These are phyloP conservation scores for Grus americana DNA, from an alignment of 2,113 vertebrate species.

Conservation along the genomic window DNA sequence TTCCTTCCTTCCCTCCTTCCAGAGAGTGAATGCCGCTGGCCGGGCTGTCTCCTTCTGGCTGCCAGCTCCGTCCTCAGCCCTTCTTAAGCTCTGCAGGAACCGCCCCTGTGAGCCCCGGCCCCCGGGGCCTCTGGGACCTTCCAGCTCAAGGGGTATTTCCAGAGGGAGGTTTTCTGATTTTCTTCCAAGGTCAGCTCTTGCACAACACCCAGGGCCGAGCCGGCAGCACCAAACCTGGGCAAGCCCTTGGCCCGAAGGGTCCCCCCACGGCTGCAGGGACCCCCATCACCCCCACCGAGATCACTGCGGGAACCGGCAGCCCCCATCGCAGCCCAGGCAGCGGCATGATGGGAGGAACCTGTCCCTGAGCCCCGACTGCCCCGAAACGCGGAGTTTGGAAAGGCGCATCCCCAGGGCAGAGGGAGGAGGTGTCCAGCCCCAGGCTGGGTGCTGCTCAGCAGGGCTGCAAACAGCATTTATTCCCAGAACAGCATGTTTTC, in stretches of 20 bases:
- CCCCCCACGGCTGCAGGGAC: rapidly evolving
- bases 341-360: rapidly evolving
- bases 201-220: neutral
- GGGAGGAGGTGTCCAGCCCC: neutral
- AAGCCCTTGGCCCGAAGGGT: rapidly evolving
- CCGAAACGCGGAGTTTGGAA: neutral
- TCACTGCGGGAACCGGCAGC: neutral
- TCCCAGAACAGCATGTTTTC: neutral
- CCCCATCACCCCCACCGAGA: neutral
- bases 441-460: neutral
- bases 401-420: neutral
- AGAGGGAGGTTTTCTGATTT: neutral
- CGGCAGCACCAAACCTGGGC: rapidly evolving
- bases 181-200: neutral
- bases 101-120: neutral
- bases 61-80: neutral
- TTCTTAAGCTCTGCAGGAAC: slow-evolving; percentile 37
- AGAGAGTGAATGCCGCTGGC: rapidly evolving
- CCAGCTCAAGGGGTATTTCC: slow-evolving; percentile 28
- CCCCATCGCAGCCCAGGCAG: neutral
- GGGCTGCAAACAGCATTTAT: neutral
- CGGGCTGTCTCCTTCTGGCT: neutral
- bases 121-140: neutral
- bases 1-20: neutral
- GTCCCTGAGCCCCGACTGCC: neutral